Base-by-base conservation (phyloP, 2,113 vertebrate genomes). In the Thamnophis sirtalis region DNA sequence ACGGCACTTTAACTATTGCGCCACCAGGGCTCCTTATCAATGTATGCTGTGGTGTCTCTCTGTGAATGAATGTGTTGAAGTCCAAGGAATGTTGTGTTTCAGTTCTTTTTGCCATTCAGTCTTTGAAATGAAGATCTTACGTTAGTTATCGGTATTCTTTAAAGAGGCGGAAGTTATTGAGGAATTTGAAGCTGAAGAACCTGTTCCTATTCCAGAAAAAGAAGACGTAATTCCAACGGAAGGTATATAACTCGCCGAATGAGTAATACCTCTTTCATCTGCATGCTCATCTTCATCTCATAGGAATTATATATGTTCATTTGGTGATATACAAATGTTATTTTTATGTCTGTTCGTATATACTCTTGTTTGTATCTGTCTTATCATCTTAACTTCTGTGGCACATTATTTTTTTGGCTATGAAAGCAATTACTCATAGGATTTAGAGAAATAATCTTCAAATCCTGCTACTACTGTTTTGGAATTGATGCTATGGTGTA, bases 141-240 rank as follows among this genome's bases (percentile, higher is more conserved):
- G 86, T 90, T 4, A 28, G 68, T 94, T 97, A 89, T 97, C 93
- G 96, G 97, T 96, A 96, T 97, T 97, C 96, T 97, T 97, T 97
- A 96, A 98, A 98, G 98, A 98, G 94, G 94, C 92, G 48, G 96
- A 97, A 97, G 96, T 97, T 51, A 0, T 95, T 95, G 96, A 96
- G 92, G 96, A 96, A 88, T 54, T 94, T 95, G 95, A 96, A 26
- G 93, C 93, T 13, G 96, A 97, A 96, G 95, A 97, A 95, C 95
- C 96, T 93, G 96, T 96, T 95, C 90, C 96, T 93, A 94, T 55
- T 95, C 94, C 92, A 95, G 94, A 97, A 95, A 92, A 94, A 91
- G 95, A 98, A 96, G 97, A 95, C 95, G 22, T 88, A 89, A 90
- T 89, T 92, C 88, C 91, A 86, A 6, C 26, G 54, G 88, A 93